Evolutionary conservation across 2,113 vertebrate genomes (phyloP).

Genomic region (Hucho hucho): DNA sequence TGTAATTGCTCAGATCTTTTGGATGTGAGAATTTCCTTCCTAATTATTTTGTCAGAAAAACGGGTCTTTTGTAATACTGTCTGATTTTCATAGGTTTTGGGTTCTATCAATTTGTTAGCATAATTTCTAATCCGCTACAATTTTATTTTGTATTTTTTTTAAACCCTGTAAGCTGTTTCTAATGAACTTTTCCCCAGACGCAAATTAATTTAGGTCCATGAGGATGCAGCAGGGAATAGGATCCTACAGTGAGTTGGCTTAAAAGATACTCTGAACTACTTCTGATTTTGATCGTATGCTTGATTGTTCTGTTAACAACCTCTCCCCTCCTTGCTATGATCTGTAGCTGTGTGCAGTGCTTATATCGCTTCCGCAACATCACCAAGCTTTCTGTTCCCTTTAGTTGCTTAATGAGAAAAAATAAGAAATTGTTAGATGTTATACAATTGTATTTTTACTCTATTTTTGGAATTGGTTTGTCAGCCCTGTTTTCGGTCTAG

Average conservation of each 20-base stretch:
- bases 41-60: conserved; percentile 37
- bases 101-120: too few species aligned
- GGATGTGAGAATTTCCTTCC: not conserved
- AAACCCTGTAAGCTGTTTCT: too few species aligned
- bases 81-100: too few species aligned
- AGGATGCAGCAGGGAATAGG: not conserved
- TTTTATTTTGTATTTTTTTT: too few species aligned
- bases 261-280: conserved; percentile 23
- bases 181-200: not conserved
- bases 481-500: conserved; percentile 23
- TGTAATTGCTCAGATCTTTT: conserved; percentile 33
- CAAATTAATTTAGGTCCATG: not conserved
- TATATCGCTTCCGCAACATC: conserved; percentile 42
- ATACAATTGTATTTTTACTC: conserved; percentile 19
- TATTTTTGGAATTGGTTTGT: conserved; percentile 25
- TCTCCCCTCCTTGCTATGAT: conserved; percentile 24
- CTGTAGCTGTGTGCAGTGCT: conserved; percentile 36
- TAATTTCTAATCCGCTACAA: too few species aligned
- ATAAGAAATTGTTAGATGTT: not conserved
- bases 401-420: conserved; percentile 2
- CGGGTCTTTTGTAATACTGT: too few species aligned
- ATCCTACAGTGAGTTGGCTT: not conserved
- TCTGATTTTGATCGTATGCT: conserved; percentile 3
- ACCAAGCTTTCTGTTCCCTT: conserved; percentile 13
- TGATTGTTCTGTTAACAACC: not conserved